A percentile compares a stretch with the other conserved stretches of the same genome.
Conservation (phyloP, 2,888 invertebrate genomes). For the Agrochola litura region DNA sequence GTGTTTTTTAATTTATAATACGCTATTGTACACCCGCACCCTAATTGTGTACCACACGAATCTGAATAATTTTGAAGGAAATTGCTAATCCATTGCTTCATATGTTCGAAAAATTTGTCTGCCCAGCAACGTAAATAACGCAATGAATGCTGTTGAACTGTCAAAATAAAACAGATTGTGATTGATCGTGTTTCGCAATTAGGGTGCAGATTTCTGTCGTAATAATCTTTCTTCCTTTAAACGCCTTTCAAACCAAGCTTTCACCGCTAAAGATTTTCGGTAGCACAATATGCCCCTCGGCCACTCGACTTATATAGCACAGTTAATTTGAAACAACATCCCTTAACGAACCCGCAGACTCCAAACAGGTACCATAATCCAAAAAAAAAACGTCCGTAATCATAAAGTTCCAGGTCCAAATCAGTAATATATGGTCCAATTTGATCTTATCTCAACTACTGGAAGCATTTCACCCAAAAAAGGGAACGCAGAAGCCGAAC, state of each 20-base stretch:
- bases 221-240: not conserved
- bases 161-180: no score
- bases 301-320: conserved; percentile 39
- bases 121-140: no score
- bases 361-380: conserved; percentile 35
- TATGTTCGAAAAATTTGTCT: no score
- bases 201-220: not conserved
- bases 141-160: no score
- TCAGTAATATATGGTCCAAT: conserved; percentile 67
- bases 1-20: no score
- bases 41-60: no score
- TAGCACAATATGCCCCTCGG: not conserved
- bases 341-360: conserved; percentile 39
- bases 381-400: conserved; percentile 48
- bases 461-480: conserved; percentile 71
- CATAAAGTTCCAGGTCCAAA: conserved; percentile 64
- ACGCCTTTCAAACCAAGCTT: not conserved
- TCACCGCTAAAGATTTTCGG: not conserved
- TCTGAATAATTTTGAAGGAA: no score
- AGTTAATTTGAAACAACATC: conserved; percentile 42
- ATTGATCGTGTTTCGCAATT: no score
- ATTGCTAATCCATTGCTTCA: no score
- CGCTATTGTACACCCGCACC: no score
- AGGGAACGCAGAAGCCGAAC: conserved; percentile 71
- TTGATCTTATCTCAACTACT: conserved; percentile 70